These are phyloP conservation scores for Hanleya hanleyi DNA, from an alignment of 2,888 invertebrate genomes.

Conservation along the genomic window DNA sequence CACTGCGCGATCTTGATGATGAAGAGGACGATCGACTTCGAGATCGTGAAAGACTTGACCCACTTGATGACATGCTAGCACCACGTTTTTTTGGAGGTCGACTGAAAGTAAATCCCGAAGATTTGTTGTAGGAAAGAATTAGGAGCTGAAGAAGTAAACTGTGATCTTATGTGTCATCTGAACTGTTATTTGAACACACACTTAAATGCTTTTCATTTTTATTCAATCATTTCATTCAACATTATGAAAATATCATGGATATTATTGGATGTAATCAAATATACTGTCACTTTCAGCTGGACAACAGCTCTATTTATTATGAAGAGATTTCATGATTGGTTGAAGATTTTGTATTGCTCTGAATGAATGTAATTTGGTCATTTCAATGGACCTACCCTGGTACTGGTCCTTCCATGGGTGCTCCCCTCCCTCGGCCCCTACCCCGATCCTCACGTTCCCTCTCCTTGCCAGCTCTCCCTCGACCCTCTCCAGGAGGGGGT, in stretches of 20 bases:
- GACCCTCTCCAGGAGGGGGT: neutral
- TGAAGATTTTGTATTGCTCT: no score
- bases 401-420: neutral
- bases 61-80: neutral
- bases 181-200: no score
- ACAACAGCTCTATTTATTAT: no score
- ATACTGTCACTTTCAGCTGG: no score
- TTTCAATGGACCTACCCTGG: neutral
- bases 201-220: no score
- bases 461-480: conserved; percentile 1
- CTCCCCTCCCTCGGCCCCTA: neutral
- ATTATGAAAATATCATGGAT: no score
- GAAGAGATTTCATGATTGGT: no score
- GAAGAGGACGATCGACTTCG: conserved; percentile 47
- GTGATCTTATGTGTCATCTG: no score
- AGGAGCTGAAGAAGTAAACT: no score
- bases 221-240: no score
- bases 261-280: no score
- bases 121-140: no score
- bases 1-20: conserved; percentile 40
- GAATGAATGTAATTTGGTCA: neutral
- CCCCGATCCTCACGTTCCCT: neutral
- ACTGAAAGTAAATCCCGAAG: neutral
- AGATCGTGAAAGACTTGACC: conserved; percentile 38
- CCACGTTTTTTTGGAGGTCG: neutral